Evolutionary conservation across 2,888 invertebrate genomes (phyloP), one percentile per base, ranked within the genome.

Genomic region (Drosophila macrospina): DNA sequence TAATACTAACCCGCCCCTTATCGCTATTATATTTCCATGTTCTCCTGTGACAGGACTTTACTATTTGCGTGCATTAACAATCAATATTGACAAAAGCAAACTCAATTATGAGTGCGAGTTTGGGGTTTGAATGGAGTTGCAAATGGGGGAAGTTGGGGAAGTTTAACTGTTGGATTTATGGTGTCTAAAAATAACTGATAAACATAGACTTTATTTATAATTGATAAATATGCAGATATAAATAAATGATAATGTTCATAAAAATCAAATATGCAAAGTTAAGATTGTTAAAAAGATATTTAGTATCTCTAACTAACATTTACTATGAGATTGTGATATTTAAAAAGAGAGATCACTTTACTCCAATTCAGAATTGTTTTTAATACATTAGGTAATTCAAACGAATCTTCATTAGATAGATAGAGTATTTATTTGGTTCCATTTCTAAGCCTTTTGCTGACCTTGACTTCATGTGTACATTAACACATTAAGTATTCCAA

Each of bases 1-100:
- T 62, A 70, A 70, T 55, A 56, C 45, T 42, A 20, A 28, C 11
- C 28, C 45, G 26, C 57, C 63, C 60, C 59, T 48, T 74, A 41
- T 74, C 52, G 44, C 28, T 13, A 20, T 48, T 26, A 37, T 48
- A 55, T 8, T 24, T 32, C 55, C 16, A 39, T 45, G 34, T 37
- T 26, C 28, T 51, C 26, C 45, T 45, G 20, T 41, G 56, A 48
- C 41, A 41, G 37, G 44, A 64, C 28, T 48, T 16, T 54, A 52
- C 60, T 62, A 82, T 85, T 75, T 69, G 85, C 81, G 74, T 84
- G 81, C 75, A 86, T 86, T 86, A 80, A 69, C 74, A 83, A 83
- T 83, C 82, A 88, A 83, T 83, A 83, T 60, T 70, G 65, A 66
- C 65, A 69, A 59, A 64, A 61, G 45, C 63, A 66, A 78, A 70